Percentiles rank a stretch among this genome's conserved stretches.
These are phyloP conservation scores for Spodoptera litura DNA, from an alignment of 1,140 invertebrate genomes.

Conservation along the genomic window DNA sequence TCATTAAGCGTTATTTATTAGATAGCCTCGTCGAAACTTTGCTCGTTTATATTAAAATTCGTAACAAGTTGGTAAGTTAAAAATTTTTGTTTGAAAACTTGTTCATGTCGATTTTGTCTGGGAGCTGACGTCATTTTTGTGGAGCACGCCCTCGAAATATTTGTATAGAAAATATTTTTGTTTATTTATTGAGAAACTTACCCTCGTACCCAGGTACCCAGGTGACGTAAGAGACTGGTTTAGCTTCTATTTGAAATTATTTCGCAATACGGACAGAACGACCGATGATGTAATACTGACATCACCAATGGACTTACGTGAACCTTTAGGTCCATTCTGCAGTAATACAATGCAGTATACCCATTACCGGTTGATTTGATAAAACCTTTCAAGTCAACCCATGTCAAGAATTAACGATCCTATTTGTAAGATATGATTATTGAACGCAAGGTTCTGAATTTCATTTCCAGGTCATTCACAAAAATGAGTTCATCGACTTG, in stretches of 20 bases:
- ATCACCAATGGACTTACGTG: not conserved
- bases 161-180: not conserved
- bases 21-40: conserved; percentile 54
- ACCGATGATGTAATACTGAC: conserved; percentile 9
- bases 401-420: too few species aligned
- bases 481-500: too few species aligned
- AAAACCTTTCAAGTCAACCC: too few species aligned
- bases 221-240: not conserved
- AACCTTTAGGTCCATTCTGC: not conserved
- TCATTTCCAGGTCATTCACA: too few species aligned
- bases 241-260: not conserved
- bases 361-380: not conserved
- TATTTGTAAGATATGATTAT: too few species aligned
- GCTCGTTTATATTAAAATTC: conserved; percentile 62
- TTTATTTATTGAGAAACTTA: conserved; percentile 19
- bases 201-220: not conserved
- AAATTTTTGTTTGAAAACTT: conserved; percentile 37
- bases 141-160: not conserved
- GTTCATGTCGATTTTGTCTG: conserved; percentile 37
- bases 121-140: conserved; percentile 1
- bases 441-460: too few species aligned
- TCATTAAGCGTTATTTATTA: conserved; percentile 51
- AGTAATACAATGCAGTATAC: not conserved
- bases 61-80: conserved; percentile 46
- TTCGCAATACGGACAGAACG: not conserved